Base-by-base conservation (phyloP, 2,113 vertebrate species). In the Pteropus alecto region DNA sequence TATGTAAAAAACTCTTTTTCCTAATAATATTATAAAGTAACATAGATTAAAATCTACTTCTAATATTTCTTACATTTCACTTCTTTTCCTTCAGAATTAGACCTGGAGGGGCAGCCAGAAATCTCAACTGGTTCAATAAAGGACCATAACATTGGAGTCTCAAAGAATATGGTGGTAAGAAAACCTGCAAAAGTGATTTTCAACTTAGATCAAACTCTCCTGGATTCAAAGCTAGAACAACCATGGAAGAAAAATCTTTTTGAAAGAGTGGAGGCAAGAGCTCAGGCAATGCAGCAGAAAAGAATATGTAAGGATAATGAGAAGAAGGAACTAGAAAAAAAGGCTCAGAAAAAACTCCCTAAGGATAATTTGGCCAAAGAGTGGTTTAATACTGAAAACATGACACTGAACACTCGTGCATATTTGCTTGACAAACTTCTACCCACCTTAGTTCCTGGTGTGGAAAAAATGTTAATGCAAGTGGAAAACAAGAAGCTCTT, bases 351-450 rank as follows among this genome's bases (percentile, higher is more conserved):
- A 90, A 98, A 93, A 74, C 70, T 98, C 6, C 95, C 97, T 0
- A 54, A 82, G 7, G 98, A 99, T 93, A 35, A 82, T 48, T 95
- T 99, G 97, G 93, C 98, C 74, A 93, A 85, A 63, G 98, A 99
- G 7, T 99, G 99, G 99, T 95, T 99, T 96, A 97, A 73, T 38
- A 97, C 83, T 16, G 98, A 99, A 22, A 74, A 33, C 15, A 56
- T 35, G 63, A 97, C 98, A 1, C 93, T 98, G 54, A 95, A 96
- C 22, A 97, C 98, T 70, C 98, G 98, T 60, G 76, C 96, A 2
- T 98, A 98, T 97, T 90, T 99, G 91, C 98, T 99, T 2, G 98
- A 99, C n/a, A 99, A 98, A 78, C 96, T 99, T 33, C 96, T 99
- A 30, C 99, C 99, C n/a, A 98, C 98, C 0, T 95, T 99, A 94